A percentile compares a stretch with the other conserved stretches of the same genome.
Evolutionary conservation across 1,140 invertebrate genomes (phyloP).

Genomic region (Zaprionus taronus): DNA sequence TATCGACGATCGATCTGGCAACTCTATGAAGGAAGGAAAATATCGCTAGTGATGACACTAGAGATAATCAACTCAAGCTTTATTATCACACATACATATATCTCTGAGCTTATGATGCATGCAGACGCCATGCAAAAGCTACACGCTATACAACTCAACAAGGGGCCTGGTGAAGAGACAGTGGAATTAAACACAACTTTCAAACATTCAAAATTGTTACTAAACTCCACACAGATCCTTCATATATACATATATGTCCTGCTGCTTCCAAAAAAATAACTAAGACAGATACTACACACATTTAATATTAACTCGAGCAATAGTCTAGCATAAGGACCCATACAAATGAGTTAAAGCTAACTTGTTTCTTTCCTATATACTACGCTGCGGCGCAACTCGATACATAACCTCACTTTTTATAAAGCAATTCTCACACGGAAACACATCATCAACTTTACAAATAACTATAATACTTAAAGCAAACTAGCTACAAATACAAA

Average conservation of each 20-base stretch:
- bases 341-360: conserved; percentile 18
- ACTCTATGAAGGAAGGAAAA: background rate
- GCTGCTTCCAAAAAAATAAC: conserved; percentile 55
- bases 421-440: conserved; percentile 48
- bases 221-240: background rate
- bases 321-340: conserved; percentile 38
- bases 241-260: conserved; percentile 35
- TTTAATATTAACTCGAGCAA: conserved; percentile 30
- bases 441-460: conserved; percentile 35
- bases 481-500: conserved; percentile 44
- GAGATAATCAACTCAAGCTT: conserved; percentile 35
- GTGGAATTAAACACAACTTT: background rate
- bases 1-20: background rate
- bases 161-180: conserved; percentile 3
- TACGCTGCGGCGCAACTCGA: conserved; percentile 44
- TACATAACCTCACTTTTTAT: conserved; percentile 61
- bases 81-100: conserved; percentile 39
- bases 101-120: conserved; percentile 41
- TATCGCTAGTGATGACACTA: conserved; percentile 9
- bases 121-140: conserved; percentile 28
- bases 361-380: conserved; percentile 51
- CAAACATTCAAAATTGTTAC: background rate
- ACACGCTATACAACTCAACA: conserved; percentile 29
- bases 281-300: conserved; percentile 27
- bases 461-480: conserved; percentile 18